These are phyloP conservation scores for Karalla daura DNA, from an alignment of 2,797 vertebrate genomes.

Conservation along the genomic window DNA sequence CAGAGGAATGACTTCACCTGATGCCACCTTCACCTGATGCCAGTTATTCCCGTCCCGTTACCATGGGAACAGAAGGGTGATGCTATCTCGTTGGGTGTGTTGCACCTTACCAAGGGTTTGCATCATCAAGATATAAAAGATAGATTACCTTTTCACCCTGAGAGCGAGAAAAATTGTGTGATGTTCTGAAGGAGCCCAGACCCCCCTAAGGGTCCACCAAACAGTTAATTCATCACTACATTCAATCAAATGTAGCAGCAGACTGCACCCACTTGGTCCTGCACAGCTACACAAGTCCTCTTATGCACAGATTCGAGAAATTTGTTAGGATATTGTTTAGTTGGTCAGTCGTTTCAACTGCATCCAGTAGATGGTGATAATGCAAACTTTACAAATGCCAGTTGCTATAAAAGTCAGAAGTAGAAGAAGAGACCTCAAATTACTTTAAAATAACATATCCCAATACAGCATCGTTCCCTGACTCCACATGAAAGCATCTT, in stretches of 20 bases:
- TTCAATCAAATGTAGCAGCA: constrained; percentile 2
- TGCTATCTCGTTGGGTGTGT: constrained; percentile 16
- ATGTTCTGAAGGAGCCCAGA: constrained; percentile 6
- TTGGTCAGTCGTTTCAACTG: too few relatives aligned
- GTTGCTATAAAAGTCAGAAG: neutral
- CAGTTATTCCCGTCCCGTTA: constrained; percentile 64
- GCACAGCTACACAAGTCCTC: neutral
- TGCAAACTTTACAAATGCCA: neutral
- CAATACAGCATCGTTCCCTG: too few relatives aligned
- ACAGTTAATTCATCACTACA: constrained; percentile 11
- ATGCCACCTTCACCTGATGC: constrained; percentile 50
- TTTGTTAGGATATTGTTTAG: too few relatives aligned
- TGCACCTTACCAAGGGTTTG: constrained; percentile 20
- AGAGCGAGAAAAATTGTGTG: neutral
- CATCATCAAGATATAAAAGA: constrained; percentile 21
- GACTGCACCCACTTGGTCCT: neutral
- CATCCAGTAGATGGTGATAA: neutral
- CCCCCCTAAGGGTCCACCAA: constrained; percentile 16
- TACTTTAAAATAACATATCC: too few relatives aligned
- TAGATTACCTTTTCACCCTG: constrained; percentile 8
- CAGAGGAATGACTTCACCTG: constrained; percentile 41
- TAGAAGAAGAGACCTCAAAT: neutral
- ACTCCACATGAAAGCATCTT: too few relatives aligned
- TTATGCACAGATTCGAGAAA: too few relatives aligned
- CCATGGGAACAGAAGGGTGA: constrained; percentile 64